Evolutionary conservation across 92 coral and sea anemone species (phyloP), one percentile per base, ranked within the genome.

Genomic region (Phenganax stokvisi): DNA sequence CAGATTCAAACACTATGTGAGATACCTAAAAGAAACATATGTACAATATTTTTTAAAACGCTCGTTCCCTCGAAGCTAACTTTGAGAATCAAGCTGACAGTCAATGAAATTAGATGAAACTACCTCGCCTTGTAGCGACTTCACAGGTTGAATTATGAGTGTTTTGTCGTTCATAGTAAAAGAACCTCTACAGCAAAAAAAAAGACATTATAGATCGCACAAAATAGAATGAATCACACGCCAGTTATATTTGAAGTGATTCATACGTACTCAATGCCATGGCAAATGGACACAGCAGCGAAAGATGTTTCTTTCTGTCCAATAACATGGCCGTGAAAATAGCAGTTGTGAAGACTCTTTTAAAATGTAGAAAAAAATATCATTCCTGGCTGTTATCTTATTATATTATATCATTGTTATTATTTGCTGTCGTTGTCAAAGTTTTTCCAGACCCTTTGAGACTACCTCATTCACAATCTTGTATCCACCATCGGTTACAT

Each of bases 1-100:
- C 68, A 15, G 80, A 29, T 76, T 76, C 71, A 51, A 77, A 77
- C 51, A 62, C 81, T 10, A 77, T 59, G 27, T 77, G 81, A 37
- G 59, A 13, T 9, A 60, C 72, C 81, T 77, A 62, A 3, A 77
- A 56, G 9, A 25, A 20, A n/a, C 47, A 37, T 5, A 37, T 37
- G 47, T 37, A 37, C 47, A 37, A 37, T 5, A 37, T 37, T 37
- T 37, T 37, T 37, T 37, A 37, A 37, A 37, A 37, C 5, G 47
- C 47, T 37, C 47, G 47, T 37, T 64, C 70, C 70, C 70, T 64
- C 65, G 29, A 64, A 44, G 37, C 9, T 64, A 30, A 2, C 27
- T 64, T 64, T 5, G 17, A 37, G 47, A 37, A 37, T 37, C 47
- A 37, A 37, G 47, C 47, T 5, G 47, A 5, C 5, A 37, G 47